These are phyloP conservation scores for Orthonyx spaldingii DNA, from an alignment of 2,113 vertebrate species.

Conservation along the genomic window DNA sequence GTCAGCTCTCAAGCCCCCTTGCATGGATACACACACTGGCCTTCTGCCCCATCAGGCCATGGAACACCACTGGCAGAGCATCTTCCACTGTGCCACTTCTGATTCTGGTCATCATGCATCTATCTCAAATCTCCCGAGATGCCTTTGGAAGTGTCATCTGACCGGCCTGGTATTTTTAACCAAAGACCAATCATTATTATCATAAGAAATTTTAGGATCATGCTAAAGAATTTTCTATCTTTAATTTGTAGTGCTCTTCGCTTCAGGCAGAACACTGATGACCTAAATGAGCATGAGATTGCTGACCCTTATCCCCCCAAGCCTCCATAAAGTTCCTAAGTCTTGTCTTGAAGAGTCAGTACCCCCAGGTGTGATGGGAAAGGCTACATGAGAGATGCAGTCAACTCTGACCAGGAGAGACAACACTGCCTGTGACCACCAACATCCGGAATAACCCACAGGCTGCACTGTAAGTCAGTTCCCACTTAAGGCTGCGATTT, in stretches of 20 bases:
- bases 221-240: not conserved
- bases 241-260: not conserved
- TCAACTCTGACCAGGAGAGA: not conserved
- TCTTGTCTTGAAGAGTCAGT: not conserved
- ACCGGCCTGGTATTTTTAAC: not conserved
- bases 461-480: not conserved
- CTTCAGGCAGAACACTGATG: not conserved
- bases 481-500: not conserved
- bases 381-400: not conserved
- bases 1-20: not conserved
- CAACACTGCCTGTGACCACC: not conserved
- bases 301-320: not conserved
- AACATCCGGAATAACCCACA: accelerated
- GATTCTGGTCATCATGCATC: not conserved
- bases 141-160: not conserved
- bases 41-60: not conserved
- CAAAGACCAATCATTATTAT: not conserved
- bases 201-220: not conserved
- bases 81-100: not conserved
- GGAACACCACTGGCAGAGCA: not conserved
- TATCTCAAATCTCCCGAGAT: not conserved
- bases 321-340: not conserved
- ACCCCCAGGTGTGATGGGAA: not conserved
- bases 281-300: not conserved
- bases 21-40: accelerated